A percentile compares a stretch with the other conserved stretches of the same genome.
Conservation (phyloP, 2,888 invertebrate species). For the Carpatolechia fugitivella region DNA sequence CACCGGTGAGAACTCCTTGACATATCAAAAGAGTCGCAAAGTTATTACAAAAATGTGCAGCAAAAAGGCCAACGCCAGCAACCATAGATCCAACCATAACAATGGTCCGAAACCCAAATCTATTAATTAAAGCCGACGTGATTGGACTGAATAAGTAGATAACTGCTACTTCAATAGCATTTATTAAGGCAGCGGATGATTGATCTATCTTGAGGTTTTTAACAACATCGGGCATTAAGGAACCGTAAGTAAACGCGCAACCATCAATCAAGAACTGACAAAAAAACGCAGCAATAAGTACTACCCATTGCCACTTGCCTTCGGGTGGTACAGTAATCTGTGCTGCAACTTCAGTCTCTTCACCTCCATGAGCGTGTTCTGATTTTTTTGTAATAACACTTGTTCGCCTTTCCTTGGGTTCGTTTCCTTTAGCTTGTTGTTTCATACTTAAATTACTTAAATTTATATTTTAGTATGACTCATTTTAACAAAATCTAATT, state of each 20-base stretch:
- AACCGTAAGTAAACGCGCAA: slow-evolving; percentile 6
- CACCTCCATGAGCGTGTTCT: not conserved
- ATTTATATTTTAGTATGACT: too few relatives aligned
- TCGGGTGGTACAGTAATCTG: not conserved
- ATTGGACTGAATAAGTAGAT: slow-evolving; percentile 58
- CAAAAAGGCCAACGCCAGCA: slow-evolving; percentile 46
- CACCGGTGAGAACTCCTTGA: slow-evolving; percentile 54
- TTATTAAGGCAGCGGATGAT: slow-evolving; percentile 53
- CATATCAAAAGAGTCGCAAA: slow-evolving; percentile 46
- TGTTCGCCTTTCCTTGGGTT: too few relatives aligned
- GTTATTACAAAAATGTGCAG: slow-evolving; percentile 50
- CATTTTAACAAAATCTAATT: too few relatives aligned
- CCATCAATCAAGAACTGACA: slow-evolving; percentile 13
- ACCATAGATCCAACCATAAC: slow-evolving; percentile 58
- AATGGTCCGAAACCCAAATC: slow-evolving; percentile 65
- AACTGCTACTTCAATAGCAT: slow-evolving; percentile 57
- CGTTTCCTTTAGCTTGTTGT: too few relatives aligned
- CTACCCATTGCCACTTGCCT: not conserved
- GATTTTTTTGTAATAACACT: too few relatives aligned
- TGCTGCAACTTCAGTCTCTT: not conserved
- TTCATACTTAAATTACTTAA: too few relatives aligned
- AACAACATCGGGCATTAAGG: slow-evolving; percentile 37
- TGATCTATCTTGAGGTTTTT: slow-evolving; percentile 43
- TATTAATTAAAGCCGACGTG: slow-evolving; percentile 63
- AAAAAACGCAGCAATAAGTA: slow-evolving; percentile 11